These are phyloP conservation scores for Entelurus aequoreus DNA, from an alignment of 2,113 vertebrate species.

Conservation along the genomic window DNA sequence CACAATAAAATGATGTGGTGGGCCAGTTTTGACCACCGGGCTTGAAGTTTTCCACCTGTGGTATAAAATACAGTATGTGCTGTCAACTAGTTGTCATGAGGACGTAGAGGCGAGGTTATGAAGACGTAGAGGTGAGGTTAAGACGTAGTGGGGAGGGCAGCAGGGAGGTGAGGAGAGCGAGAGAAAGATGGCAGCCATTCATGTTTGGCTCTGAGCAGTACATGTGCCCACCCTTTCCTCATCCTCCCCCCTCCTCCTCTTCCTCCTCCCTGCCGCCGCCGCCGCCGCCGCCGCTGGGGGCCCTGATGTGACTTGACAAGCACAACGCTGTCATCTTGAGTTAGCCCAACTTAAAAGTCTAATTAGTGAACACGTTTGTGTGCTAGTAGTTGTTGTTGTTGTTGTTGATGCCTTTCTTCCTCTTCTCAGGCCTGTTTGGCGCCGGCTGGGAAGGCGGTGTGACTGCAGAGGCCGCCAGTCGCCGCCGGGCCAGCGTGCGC, in stretches of 20 bases:
- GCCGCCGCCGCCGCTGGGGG: conserved; percentile 46
- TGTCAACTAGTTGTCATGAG: too few species aligned
- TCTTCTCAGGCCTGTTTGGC: conserved; percentile 47
- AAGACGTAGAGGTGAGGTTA: too few species aligned
- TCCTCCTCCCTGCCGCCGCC: conserved; percentile 14
- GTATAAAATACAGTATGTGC: too few species aligned
- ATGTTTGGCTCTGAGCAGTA: conserved; percentile 61
- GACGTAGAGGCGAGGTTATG: too few species aligned
- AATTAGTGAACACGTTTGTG: conserved; percentile 74
- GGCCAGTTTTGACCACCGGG: too few species aligned
- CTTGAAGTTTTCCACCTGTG: too few species aligned
- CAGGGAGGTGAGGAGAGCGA: conserved; percentile 45
- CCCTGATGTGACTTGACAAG: conserved; percentile 76
- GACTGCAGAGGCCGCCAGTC: conserved; percentile 22
- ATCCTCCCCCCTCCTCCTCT: conserved; percentile 40
- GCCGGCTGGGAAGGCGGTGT: conserved; percentile 50
- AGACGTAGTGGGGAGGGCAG: conserved; percentile 8
- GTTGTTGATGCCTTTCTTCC: conserved; percentile 33
- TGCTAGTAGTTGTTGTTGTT: conserved; percentile 46
- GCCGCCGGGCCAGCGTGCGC: conserved; percentile 34
- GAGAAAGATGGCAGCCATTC: conserved; percentile 53
- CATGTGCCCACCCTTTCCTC: conserved; percentile 39
- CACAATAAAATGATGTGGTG: too few species aligned
- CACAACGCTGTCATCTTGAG: conserved; percentile 70
- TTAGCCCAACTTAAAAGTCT: conserved; percentile 78